Conservation (phyloP, 2,888 invertebrate species). For the Serripes groenlandicus region DNA sequence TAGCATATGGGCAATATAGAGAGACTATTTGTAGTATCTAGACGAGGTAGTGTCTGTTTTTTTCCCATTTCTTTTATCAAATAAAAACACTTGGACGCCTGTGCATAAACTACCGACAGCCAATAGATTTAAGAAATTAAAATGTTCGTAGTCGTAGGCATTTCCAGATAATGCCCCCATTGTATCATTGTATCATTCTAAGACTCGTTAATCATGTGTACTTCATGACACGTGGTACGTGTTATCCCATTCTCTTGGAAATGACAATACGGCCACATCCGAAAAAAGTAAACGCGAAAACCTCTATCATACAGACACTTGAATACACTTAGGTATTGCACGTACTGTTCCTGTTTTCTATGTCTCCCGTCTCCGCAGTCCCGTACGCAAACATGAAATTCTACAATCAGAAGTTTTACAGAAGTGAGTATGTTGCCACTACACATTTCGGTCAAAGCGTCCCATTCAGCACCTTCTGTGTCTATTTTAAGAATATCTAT, state of each 20-base stretch:
- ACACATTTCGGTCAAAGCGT: background rate
- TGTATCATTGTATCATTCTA: too few relatives aligned
- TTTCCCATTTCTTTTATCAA: too few relatives aligned
- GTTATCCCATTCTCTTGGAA: background rate
- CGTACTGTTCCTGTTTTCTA: background rate
- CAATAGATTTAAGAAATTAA: too few relatives aligned
- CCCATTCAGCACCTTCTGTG: slow-evolving; percentile 13
- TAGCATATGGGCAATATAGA: too few relatives aligned
- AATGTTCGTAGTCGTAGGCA: too few relatives aligned
- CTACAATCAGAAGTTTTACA: slow-evolving; percentile 4
- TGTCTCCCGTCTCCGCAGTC: background rate
- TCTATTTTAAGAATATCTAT: slow-evolving; percentile 18
- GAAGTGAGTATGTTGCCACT: background rate
- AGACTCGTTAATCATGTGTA: background rate
- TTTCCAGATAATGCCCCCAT: too few relatives aligned
- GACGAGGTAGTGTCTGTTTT: too few relatives aligned
- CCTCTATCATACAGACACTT: background rate
- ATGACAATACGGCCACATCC: slow-evolving; percentile 10
- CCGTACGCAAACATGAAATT: slow-evolving; percentile 9
- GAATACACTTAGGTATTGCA: background rate
- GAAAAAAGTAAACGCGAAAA: slow-evolving; percentile 12
- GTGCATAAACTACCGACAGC: too few relatives aligned
- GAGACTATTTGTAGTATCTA: too few relatives aligned
- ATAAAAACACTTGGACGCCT: too few relatives aligned
- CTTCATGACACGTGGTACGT: slow-evolving; percentile 12